Percentiles rank a stretch among this genome's conserved stretches.
These are phyloP conservation scores for Helicorthomorpha holstii DNA, from an alignment of 1,140 invertebrate genomes.

Conservation along the genomic window DNA sequence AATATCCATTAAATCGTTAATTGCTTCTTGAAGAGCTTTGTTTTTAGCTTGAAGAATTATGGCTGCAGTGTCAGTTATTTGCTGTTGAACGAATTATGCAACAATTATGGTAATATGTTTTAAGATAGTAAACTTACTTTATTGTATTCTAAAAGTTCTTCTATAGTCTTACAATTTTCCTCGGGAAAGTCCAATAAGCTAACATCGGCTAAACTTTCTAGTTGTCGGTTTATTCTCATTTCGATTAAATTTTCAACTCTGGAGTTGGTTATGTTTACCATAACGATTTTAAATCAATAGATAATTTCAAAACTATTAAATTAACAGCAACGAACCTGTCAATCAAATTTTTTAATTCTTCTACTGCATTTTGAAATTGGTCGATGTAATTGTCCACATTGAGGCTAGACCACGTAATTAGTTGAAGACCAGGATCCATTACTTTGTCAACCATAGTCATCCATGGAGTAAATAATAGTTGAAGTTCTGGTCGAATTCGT, in stretches of 20 bases:
- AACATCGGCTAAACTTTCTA: constrained; percentile 70
- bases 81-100: constrained; percentile 1
- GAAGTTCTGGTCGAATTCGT: constrained; percentile 67
- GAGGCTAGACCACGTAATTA: constrained; percentile 59
- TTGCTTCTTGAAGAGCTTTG: background rate
- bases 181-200: constrained; percentile 54
- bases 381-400: constrained; percentile 55
- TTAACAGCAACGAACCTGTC: constrained; percentile 25
- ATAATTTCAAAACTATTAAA: constrained; percentile 4
- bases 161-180: constrained; percentile 66
- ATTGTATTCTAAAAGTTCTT: constrained; percentile 66
- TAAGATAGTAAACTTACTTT: constrained; percentile 33
- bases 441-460: constrained; percentile 37
- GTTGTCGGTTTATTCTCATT: constrained; percentile 75
- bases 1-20: constrained; percentile 3
- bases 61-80: constrained; percentile 6
- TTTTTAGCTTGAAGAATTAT: constrained; percentile 1
- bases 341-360: constrained; percentile 63
- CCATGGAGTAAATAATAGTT: constrained; percentile 67
- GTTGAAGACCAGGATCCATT: constrained; percentile 55
- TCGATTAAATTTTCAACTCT: constrained; percentile 78
- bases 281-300: background rate
- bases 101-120: constrained; percentile 5
- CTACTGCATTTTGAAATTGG: constrained; percentile 46
- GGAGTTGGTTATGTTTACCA: constrained; percentile 8